Evolutionary conservation across 2,888 invertebrate genomes (phyloP), one percentile per base, ranked within the genome.

Genomic region (Lissocephala sabroskyi): DNA sequence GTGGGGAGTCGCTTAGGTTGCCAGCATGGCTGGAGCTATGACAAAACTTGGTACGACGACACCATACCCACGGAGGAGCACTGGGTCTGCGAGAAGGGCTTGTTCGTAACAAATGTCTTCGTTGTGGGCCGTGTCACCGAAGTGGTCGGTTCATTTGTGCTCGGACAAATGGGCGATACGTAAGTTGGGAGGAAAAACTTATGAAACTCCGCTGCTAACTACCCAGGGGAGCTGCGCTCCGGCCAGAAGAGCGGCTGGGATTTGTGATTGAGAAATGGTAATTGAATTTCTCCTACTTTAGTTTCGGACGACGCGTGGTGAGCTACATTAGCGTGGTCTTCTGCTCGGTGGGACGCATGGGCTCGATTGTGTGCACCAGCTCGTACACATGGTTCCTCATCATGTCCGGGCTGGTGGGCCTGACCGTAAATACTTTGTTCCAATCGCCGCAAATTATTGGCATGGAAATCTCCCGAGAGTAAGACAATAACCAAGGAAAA

Each of bases 111-210:
- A 48, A 87, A 88, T 79, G 84, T 86, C 29, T 86, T 88, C 64
- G 86, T 86, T 30, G 82, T 86, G 60, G 82, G 84, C 50, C 86
- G 86, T 61, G 80, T 87, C 45, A 87, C 87, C 26, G 87, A 88
- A 77, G 86, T 88, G 48, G 62, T 87, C 42, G 88, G 88, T 40
- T 86, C 87, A 28, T 84, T 88, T 64, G 73, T 87, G 56, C 86
- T 88, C 70, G 88, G 88, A 54, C 86, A 87, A 76, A 77, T 88
- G 59, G 88, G 87, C 46, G 89, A 89, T 78, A 85, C 82, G 88
- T 88, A 84, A 85, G 85, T 79, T 62, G 23, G 29, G 36, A 44
- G 19, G 41, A 49, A 41, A 35, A 58, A 58, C 37, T 58, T 58
- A 58, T 49, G 46, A 45, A 43, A 16, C 14, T 23, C 23, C 23